Evolutionary conservation across 2,113 vertebrate species (phyloP), one percentile per base, ranked within the genome.

Genomic region (Chroicocephalus ridibundus): DNA sequence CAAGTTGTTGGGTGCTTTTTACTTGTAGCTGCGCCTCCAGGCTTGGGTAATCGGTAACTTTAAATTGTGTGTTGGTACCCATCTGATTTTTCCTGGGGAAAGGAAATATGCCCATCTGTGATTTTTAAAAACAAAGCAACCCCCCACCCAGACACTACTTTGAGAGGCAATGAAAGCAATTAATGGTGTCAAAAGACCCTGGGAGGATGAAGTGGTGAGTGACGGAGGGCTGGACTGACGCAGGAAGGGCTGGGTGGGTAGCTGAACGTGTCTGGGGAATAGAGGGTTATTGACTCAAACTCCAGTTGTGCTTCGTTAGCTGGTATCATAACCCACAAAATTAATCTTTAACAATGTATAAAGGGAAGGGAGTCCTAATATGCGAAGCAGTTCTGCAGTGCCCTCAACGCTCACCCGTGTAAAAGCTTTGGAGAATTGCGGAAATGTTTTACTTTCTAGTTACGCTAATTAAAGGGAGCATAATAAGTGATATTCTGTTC

Each of bases 271-370:
- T 6, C 60, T 70, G 83, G 91, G 90, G 47, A 70, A 8, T 6
- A 4, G 61, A 17, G 75, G 49, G 68, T 76, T 74, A 68, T 74
- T 55, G 94, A 86, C 82, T 91, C 46, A 8, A 34, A 2, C 60
- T 80, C 86, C 90, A 92, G 79, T 85, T 94, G 93, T 22, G 87
- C 47, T 87, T 82, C 15, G 0, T 92, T 82, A 87, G 85, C 86
- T 82, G 58, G 20, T 47, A 11, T 62, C 85, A 72, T 55, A 93
- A 74, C 71, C 66, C 70, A 36, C 66, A 19, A 40, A 92, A 90
- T 76, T 46, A 29, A 81, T 55, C 49, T 52, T 76, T n/a, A 55
- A 38, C 10, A 13, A 13, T 13, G 64, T 24, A 6, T 16, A 34
- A 18, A 58, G 62, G 62, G 65, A 78, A 68, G 58, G 64, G 58